These are phyloP conservation scores for Serinus canaria DNA, from an alignment of 2,113 vertebrate species.

Conservation along the genomic window DNA sequence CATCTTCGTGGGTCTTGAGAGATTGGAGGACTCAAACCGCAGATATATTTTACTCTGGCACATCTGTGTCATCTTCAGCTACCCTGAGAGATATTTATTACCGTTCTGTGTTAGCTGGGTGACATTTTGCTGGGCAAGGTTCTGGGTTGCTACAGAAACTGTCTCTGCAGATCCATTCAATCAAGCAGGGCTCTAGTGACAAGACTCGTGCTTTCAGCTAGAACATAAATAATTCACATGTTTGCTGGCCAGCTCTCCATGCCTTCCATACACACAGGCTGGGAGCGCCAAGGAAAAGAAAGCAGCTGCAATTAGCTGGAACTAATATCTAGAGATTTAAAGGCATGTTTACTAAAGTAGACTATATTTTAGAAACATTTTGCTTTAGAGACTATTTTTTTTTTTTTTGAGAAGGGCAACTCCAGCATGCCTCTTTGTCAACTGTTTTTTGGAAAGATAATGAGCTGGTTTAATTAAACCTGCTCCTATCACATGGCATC, in stretches of 20 bases:
- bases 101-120: background rate
- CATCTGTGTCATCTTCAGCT: background rate
- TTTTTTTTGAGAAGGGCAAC: background rate
- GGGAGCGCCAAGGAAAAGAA: background rate
- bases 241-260: background rate
- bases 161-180: constrained; percentile 5
- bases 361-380: background rate
- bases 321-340: background rate
- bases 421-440: background rate
- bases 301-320: background rate
- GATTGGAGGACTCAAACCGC: background rate
- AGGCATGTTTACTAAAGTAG: background rate
- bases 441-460: background rate
- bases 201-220: constrained; percentile 25
- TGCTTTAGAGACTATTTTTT: background rate
- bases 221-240: constrained; percentile 55
- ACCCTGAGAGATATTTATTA: background rate
- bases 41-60: background rate
- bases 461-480: background rate
- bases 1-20: background rate
- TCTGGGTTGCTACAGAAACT: constrained; percentile 57
- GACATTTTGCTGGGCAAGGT: background rate
- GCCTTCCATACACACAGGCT: background rate
- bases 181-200: background rate
- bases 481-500: background rate